Percentiles rank a stretch among this genome's conserved stretches.
Conservation (phyloP, 92 coral and sea anemone species). For the Phymanthus crucifer region DNA sequence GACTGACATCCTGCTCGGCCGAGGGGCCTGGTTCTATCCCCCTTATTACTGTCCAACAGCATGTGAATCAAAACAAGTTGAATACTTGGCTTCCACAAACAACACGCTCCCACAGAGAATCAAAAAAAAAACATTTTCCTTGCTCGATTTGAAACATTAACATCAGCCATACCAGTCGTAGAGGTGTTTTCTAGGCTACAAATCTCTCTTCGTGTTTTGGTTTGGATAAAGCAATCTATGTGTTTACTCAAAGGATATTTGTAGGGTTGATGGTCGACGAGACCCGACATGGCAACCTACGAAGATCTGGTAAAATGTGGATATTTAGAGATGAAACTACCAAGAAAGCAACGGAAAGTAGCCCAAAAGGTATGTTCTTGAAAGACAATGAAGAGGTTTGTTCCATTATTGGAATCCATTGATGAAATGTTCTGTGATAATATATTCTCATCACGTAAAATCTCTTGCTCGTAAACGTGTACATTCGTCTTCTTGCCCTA, state of each 20-base stretch:
- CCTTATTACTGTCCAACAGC: slow-evolving; percentile 3
- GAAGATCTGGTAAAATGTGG: slow-evolving; percentile 99
- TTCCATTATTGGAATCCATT: slow-evolving; percentile 1
- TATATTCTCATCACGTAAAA: slow-evolving; percentile 32
- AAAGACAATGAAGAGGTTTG: not conserved
- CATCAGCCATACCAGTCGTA: not conserved
- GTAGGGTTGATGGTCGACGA: slow-evolving; percentile 16
- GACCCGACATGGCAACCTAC: slow-evolving; percentile 73
- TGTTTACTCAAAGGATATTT: not conserved
- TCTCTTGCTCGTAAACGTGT: slow-evolving; percentile 1
- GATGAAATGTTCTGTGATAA: slow-evolving; percentile 1
- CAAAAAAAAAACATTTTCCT: slow-evolving; percentile 4
- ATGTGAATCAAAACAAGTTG: slow-evolving; percentile 36
- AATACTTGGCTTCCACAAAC: slow-evolving; percentile 3
- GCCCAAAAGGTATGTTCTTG: slow-evolving; percentile 64
- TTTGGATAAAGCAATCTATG: not conserved
- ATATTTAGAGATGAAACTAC: slow-evolving; percentile 88
- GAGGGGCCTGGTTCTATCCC: not conserved
- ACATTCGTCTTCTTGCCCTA: not conserved
- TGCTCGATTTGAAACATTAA: not conserved
- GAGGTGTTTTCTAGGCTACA: not conserved
- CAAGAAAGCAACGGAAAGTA: slow-evolving; percentile 91
- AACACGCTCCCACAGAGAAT: slow-evolving; percentile 29
- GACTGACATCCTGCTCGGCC: not conserved
- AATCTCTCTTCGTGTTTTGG: not conserved